phyloP scores from a whole-genome alignment of 1,140 invertebrate species.

The Hypothenemus hampei region DNA sequence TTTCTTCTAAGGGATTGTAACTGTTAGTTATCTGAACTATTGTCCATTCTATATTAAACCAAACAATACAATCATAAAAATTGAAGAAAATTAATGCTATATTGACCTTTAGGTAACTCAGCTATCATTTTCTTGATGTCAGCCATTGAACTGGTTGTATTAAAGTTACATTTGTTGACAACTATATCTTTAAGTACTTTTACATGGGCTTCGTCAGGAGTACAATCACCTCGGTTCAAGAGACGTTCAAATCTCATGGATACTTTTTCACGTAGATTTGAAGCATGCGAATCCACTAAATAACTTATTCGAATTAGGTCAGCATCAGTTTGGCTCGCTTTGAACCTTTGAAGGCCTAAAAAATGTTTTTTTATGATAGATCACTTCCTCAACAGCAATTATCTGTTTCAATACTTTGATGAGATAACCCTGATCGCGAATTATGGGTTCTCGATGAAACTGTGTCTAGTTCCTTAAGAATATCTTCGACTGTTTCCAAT shows the following conservation, averaged over 20 bases:
- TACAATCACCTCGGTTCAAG: background rate
- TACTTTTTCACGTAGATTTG: constrained; percentile 29
- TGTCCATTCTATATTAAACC: constrained; percentile 36
- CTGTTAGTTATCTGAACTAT: constrained; percentile 34
- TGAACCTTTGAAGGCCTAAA: constrained; percentile 8
- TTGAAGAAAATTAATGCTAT: constrained; percentile 3
- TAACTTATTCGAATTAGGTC: constrained; percentile 32
- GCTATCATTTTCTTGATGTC: constrained; percentile 27
- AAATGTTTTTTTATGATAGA: too few species aligned
- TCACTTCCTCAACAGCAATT: too few species aligned
- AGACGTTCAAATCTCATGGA: constrained; percentile 29
- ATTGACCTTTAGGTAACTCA: constrained; percentile 32
- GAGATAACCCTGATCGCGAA: too few species aligned
- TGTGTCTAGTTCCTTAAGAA: too few species aligned
- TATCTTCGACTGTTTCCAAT: too few species aligned
- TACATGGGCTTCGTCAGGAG: constrained; percentile 7
- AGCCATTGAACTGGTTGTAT: constrained; percentile 16
- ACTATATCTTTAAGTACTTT: constrained; percentile 26
- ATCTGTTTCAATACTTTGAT: too few species aligned
- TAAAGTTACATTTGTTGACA: constrained; percentile 23
- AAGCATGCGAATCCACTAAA: constrained; percentile 34
- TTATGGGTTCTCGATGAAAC: too few species aligned
- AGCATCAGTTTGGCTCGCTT: constrained; percentile 24
- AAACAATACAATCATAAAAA: background rate
- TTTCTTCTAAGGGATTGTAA: constrained; percentile 26